Base-by-base conservation (phyloP, 2,888 invertebrate species). In the Elmis aenea region DNA sequence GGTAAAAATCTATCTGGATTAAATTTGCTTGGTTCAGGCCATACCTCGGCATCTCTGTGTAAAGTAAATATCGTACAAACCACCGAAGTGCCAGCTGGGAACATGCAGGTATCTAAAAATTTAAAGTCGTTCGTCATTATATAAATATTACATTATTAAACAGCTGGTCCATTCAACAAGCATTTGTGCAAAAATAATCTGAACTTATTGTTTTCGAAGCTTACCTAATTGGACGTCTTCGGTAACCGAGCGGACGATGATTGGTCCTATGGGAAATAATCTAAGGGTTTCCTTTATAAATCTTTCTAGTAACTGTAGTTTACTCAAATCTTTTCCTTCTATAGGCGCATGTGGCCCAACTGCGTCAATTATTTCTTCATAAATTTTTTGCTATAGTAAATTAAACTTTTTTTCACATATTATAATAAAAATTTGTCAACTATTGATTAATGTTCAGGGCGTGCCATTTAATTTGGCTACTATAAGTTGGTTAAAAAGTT, bases 231-330 rank as follows among this genome's bases (percentile, higher is more conserved):
- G 12, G 9, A 33, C 24, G 13, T 39, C 40, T 5, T 33, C 20
- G 5, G 37, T 34, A 9, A 43, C 26, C 5, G 41, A 27, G 11
- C 42, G 24, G 8, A 40, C 41, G 9, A 46, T 16, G 13, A 33
- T 9, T 13, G 54, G 70, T 50, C 60, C 36, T 2, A 37, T 13
- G 4, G 42, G 46, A 48, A 73, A 76, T 3, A 76, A 45, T 18
- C 76, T 61, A 68, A 77, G 66, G 0, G 73, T 69, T 53, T 77
- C 76, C 50, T 75, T 76, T 10, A 77, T 67, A 0, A 74, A 73
- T 47, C 72, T 62, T 46, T 76, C 76, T 32, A 75, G 50, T 47
- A 71, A 73, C 8, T 71, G 67, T 72, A 76, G 71, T 43, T 69
- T 68, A 32, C 60, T 51, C 22, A 76, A 47, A 53, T 76, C 75